Evolutionary conservation across 2,797 vertebrate genomes (phyloP).

Genomic region (Carduelis carduelis): DNA sequence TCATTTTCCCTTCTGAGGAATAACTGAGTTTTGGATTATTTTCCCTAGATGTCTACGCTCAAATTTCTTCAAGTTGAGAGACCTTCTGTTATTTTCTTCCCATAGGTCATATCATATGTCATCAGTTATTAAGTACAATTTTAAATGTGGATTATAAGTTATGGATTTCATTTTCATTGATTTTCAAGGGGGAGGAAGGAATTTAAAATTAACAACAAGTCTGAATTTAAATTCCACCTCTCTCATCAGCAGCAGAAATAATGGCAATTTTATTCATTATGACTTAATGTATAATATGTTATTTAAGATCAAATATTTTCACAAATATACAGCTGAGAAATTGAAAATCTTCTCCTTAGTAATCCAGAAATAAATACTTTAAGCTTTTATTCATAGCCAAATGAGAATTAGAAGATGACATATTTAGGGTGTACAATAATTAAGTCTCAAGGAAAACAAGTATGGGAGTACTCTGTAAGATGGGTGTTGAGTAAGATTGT

Average conservation of each 20-base stretch:
- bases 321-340: neutral
- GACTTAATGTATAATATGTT: neutral
- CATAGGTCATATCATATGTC: conserved; percentile 26
- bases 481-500: neutral
- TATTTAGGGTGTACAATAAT: neutral
- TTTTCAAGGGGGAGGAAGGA: conserved; percentile 29
- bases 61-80: conserved; percentile 28
- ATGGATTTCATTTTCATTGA: conserved; percentile 19
- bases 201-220: neutral
- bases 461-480: neutral
- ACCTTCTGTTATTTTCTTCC: conserved; percentile 17
- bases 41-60: neutral
- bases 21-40: conserved; percentile 55
- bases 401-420: neutral
- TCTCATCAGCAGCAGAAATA: neutral
- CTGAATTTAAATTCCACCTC: neutral
- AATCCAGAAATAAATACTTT: neutral
- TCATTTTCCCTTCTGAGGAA: conserved; percentile 39
- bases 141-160: conserved; percentile 20
- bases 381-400: neutral
- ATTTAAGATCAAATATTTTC: conserved; percentile 9
- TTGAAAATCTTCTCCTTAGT: neutral
- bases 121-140: conserved; percentile 49
- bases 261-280: neutral
- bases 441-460: neutral